Evolutionary conservation across 2,113 vertebrate genomes (phyloP).

Genomic region (Antigone vipio): DNA sequence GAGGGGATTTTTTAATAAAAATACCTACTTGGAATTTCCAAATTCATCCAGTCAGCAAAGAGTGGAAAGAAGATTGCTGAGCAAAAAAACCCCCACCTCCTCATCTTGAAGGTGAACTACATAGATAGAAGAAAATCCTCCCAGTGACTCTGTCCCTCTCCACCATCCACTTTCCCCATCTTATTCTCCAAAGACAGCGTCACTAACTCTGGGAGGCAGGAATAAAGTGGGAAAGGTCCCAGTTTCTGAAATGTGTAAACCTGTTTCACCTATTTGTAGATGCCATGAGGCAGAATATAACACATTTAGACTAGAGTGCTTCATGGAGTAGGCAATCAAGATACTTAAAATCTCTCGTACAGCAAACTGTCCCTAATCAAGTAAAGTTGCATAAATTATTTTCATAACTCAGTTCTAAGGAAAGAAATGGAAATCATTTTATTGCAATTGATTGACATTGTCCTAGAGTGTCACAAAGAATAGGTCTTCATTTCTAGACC

Average conservation of each 20-base stretch:
- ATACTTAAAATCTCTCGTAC: neutral
- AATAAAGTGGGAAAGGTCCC: neutral
- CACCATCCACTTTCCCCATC: neutral
- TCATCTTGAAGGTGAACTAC: neutral
- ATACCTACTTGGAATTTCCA: neutral
- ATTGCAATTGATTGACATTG: slow-evolving; percentile 26
- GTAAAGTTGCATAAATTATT: slow-evolving; percentile 22
- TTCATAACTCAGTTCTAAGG: neutral
- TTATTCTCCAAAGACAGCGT: neutral
- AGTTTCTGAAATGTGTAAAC: neutral
- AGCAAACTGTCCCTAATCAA: slow-evolving; percentile 18
- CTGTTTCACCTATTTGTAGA: neutral
- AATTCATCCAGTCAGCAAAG: neutral
- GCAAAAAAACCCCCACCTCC: neutral
- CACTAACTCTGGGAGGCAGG: neutral
- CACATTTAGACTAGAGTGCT: neutral
- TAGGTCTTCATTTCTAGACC: neutral
- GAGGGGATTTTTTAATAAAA: neutral
- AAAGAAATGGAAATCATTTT: neutral
- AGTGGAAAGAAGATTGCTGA: neutral
- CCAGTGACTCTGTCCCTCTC: accelerated
- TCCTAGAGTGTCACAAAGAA: neutral
- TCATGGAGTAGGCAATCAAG: slow-evolving; percentile 13
- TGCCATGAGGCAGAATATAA: neutral
- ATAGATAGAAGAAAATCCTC: neutral